phyloP scores from a whole-genome alignment of 2,888 invertebrate species.

The Phasia obesa region DNA sequence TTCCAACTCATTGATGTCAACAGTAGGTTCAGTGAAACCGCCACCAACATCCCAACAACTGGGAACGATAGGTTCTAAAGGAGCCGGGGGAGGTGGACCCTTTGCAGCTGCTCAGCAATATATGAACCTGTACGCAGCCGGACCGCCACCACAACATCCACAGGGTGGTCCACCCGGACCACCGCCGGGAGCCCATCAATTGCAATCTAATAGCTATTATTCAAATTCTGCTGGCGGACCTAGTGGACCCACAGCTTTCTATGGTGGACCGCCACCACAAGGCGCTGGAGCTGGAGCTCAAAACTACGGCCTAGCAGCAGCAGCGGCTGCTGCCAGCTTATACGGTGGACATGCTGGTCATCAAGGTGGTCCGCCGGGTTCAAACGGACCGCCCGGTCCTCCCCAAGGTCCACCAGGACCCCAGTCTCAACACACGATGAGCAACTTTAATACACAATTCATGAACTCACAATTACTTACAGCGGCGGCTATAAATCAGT shows the following conservation, averaged over 20 bases:
- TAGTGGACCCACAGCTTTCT: constrained; percentile 79
- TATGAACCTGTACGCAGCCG: constrained; percentile 81
- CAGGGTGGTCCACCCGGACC: constrained; percentile 75
- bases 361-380: constrained; percentile 79
- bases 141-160: constrained; percentile 79
- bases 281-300: constrained; percentile 80
- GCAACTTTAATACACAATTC: constrained; percentile 84
- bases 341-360: constrained; percentile 81
- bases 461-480: constrained; percentile 86
- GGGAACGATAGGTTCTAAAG: constrained; percentile 89
- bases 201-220: constrained; percentile 82
- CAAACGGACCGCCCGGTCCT: constrained; percentile 79
- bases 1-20: constrained; percentile 94
- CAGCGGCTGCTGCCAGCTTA: constrained; percentile 79
- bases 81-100: constrained; percentile 76
- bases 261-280: constrained; percentile 80
- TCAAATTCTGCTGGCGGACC: constrained; percentile 82
- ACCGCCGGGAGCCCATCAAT: constrained; percentile 79
- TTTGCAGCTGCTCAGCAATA: constrained; percentile 80
- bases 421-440: constrained; percentile 81
- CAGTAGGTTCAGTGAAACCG: constrained; percentile 91
- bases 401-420: constrained; percentile 78
- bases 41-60: constrained; percentile 90
- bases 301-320: constrained; percentile 80
- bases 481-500: constrained; percentile 83